Percentiles rank a stretch among this genome's conserved stretches.
Conservation (phyloP, 2,888 invertebrate species). For the Diogma glabrata region DNA sequence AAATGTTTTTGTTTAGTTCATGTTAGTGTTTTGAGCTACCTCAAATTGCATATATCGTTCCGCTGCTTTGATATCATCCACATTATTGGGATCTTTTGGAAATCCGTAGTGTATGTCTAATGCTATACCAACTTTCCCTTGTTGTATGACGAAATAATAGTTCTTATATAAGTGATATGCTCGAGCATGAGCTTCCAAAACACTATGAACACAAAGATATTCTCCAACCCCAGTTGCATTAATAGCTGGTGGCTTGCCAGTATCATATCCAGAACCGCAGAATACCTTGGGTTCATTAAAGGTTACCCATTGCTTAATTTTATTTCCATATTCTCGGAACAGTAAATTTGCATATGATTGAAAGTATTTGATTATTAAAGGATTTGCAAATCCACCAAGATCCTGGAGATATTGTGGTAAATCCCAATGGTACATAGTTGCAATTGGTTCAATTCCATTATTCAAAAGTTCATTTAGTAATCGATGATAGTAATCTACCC, state of each 20-base stretch:
- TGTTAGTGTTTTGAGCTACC: constrained; percentile 33
- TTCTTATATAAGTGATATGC: constrained; percentile 35
- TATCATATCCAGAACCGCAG: constrained; percentile 39
- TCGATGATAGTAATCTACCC: constrained; percentile 51
- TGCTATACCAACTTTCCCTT: constrained; percentile 28
- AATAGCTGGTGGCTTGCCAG: constrained; percentile 26
- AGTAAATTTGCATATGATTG: constrained; percentile 39
- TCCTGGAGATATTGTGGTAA: constrained; percentile 42
- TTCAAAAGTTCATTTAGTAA: constrained; percentile 48
- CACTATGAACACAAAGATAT: constrained; percentile 41
- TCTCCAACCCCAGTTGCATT: constrained; percentile 37
- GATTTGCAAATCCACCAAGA: constrained; percentile 41
- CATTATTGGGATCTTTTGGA: constrained; percentile 18
- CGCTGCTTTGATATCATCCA: constrained; percentile 10
- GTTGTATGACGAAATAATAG: constrained; percentile 17
- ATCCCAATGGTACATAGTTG: constrained; percentile 46
- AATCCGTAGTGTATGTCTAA: constrained; percentile 24
- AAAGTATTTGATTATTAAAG: constrained; percentile 38
- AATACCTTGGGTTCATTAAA: constrained; percentile 44
- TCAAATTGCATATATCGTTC: constrained; percentile 16
- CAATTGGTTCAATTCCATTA: constrained; percentile 47
- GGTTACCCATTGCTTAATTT: constrained; percentile 43
- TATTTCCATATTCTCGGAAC: constrained; percentile 38
- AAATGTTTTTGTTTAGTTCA: too few species aligned
- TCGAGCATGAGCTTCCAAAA: constrained; percentile 42